Conservation (phyloP, 2,797 vertebrate genomes). For the Tinamus major region DNA sequence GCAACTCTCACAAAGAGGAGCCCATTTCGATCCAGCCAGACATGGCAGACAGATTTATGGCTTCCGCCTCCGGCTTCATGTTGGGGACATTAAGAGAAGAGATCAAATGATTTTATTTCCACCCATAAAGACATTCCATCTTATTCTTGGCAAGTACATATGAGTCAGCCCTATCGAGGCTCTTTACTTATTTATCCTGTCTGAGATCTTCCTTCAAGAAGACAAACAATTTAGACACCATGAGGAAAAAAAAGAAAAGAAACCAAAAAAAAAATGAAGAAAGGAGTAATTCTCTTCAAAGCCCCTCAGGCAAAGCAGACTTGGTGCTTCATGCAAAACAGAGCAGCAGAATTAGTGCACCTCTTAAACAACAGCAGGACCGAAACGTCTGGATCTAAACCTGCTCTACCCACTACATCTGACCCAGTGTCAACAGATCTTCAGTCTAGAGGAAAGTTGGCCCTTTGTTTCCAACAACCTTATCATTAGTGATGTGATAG, state of each 20-base stretch:
- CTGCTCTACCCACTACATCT: not conserved
- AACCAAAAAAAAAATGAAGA: not conserved
- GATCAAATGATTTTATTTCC: constrained; percentile 20
- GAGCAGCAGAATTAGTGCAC: not conserved
- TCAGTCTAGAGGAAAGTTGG: not conserved
- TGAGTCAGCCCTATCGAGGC: not conserved
- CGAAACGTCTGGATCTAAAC: not conserved
- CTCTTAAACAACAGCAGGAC: not conserved
- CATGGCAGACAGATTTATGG: not conserved
- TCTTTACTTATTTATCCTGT: constrained; percentile 23
- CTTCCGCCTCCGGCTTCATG: not conserved
- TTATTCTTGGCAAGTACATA: not conserved
- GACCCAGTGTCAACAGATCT: not conserved
- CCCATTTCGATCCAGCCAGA: not conserved
- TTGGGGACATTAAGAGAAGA: not conserved
- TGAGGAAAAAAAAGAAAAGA: not conserved
- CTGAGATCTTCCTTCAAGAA: not conserved
- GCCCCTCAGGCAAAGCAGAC: accelerated
- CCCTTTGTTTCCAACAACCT: not conserved
- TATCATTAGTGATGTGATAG: not conserved
- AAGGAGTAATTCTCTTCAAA: not conserved
- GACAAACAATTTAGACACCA: not conserved
- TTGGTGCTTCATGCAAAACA: not conserved
- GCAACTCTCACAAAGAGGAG: not conserved
- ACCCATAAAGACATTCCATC: constrained; percentile 17